Evolutionary conservation across 2,888 invertebrate genomes (phyloP), one percentile per base, ranked within the genome.

Genomic region (Maniola hyperantus): DNA sequence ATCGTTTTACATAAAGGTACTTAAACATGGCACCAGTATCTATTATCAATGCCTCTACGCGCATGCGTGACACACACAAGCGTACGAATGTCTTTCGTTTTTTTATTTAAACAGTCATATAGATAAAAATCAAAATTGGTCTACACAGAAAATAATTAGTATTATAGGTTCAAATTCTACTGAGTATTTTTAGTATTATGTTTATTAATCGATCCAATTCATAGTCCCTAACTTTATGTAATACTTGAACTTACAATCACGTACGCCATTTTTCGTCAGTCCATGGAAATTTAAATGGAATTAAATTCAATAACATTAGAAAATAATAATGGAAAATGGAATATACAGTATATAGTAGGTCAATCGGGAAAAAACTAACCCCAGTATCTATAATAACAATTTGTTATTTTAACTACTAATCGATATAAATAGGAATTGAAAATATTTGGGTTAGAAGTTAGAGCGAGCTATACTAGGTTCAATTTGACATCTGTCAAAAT

Each of bases 391-490:
- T 68, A 26, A 65, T 62, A 69, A n/a, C n/a, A n/a, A 71, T 71
- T 71, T 70, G 69, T 67, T 69, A 64, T 61, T 64, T 61, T 67
- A 69, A 63, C 63, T 61, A 67, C 65, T 69, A 65, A 65, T 66
- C 61, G 26, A 67, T 60, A 66, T 62, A 68, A 67, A 71, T 68
- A 65, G 53, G 63, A 65, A 66, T 59, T 63, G 59, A 70, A 65
- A 63, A 66, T 42, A 62, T 66, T 67, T 70, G 66, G 67, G 67
- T 44, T 65, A 33, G 65, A 65, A 54, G 67, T 44, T 65, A 33
- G 65, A 65, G 48, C 34, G 34, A 55, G 42, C 57, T 46, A 34
- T 20, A 5, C 39, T 36, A 64, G 26, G 55, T 36, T 60, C 11
- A 44, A 36, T 48, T 50, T 1, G 18, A 34, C 48, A 48, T 11